A percentile compares a stretch with the other conserved stretches of the same genome.
These are phyloP conservation scores for Drosophila kohkoa DNA, from an alignment of 1,140 invertebrate species.

Conservation along the genomic window DNA sequence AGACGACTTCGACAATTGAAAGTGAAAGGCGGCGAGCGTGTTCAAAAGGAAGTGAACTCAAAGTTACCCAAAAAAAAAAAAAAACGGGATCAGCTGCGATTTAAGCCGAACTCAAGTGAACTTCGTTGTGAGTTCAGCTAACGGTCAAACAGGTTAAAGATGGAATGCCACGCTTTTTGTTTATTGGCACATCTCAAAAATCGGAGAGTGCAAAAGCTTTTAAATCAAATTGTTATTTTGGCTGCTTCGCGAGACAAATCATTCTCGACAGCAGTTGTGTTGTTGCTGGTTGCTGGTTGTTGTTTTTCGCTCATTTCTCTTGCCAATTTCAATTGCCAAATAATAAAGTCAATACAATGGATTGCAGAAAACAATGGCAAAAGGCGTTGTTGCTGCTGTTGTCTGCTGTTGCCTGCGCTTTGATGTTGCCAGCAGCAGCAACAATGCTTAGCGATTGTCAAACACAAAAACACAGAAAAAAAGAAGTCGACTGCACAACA, in stretches of 20 bases:
- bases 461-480: conserved; percentile 18
- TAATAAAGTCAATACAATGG: conserved; percentile 54
- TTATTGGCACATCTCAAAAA: neutral
- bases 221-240: neutral
- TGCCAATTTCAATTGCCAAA: conserved; percentile 63
- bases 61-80: neutral
- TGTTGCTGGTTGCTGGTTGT: neutral
- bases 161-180: neutral
- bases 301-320: conserved; percentile 34
- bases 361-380: conserved; percentile 64
- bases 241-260: conserved; percentile 23
- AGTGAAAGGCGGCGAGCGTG: conserved; percentile 61
- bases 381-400: conserved; percentile 33
- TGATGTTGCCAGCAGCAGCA: conserved; percentile 60
- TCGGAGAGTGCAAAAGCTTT: neutral
- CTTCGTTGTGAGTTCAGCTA: conserved; percentile 1
- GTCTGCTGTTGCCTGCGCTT: conserved; percentile 49
- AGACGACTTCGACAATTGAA: conserved; percentile 46
- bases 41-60: conserved; percentile 55
- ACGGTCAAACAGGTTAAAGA: neutral
- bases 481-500: conserved; percentile 48
- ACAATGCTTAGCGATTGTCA: conserved; percentile 64
- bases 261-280: conserved; percentile 26
- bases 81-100: conserved; percentile 15
- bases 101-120: conserved; percentile 3